Conservation (phyloP, 2,113 vertebrate species). For the Erythrocercus mccallii region DNA sequence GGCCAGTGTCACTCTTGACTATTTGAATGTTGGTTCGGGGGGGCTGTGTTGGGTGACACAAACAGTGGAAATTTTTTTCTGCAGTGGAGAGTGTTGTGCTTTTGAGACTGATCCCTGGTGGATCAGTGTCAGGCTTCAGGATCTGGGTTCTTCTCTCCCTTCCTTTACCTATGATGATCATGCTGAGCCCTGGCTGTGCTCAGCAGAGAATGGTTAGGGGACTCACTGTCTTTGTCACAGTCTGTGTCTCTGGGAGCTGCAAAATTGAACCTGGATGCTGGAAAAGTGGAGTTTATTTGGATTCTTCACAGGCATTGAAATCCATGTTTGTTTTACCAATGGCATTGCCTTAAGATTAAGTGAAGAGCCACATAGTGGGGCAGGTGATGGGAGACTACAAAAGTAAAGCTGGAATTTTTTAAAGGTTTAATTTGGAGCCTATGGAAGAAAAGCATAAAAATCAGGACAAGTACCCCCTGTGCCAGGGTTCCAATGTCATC, state of each 20-base stretch:
- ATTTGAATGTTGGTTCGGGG: background rate
- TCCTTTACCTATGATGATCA: too few species aligned
- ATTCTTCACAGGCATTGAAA: background rate
- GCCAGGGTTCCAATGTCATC: too few species aligned
- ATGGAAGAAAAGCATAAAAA: too few species aligned
- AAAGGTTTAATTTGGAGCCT: too few species aligned
- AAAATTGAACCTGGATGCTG: background rate
- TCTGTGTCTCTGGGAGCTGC: background rate
- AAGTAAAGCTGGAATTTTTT: too few species aligned
- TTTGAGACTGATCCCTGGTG: background rate
- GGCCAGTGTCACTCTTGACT: background rate
- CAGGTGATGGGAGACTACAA: too few species aligned
- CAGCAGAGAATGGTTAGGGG: background rate
- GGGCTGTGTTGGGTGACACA: background rate
- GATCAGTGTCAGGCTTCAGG: background rate
- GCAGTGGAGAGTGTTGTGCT: accelerated
- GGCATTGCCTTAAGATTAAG: background rate
- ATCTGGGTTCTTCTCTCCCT: background rate
- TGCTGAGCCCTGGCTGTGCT: background rate
- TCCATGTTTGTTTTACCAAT: background rate
- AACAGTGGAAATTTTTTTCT: background rate
- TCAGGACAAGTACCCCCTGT: too few species aligned
- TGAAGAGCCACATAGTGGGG: too few species aligned
- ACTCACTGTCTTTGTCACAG: background rate
- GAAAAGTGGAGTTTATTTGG: background rate